Base-by-base conservation (phyloP, 2,113 vertebrate species). In the Origma solitaria region DNA sequence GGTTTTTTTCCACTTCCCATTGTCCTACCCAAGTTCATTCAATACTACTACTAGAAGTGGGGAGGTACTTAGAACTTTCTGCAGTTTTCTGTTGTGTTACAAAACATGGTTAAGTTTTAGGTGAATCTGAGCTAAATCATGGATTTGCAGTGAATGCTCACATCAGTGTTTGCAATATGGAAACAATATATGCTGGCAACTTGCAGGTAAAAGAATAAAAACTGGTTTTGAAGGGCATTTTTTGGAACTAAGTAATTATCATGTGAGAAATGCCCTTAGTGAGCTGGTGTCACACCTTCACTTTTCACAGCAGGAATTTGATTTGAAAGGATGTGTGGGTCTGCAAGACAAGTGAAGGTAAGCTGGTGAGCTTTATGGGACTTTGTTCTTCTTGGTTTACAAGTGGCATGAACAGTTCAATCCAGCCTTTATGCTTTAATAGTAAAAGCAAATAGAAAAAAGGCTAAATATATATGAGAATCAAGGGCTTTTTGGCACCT, bases 381-480 rank as follows among this genome's bases (percentile, higher is more conserved):
- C 11, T 75, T 78, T 72, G 60, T 56, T 92, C 31, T 58, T 82
- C 47, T 69, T 40, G 61, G 71, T 90, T 94, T 93, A 86, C 86
- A 92, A 50, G 68, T 64, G 69, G 49, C n/a, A 87, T 76, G 65
- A 89, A 45, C 17, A 60, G 61, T 84, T 94, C 65, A 79, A 71
- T 90, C 53, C 61, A 76, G 27, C 28, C 73, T 95, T 84, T 71
- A 57, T 68, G 76, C 49, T 89, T 91, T 82, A 76, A 78, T 50
- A 95, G 47, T 64, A 76, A 95, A 91, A 91, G 81, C 77, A 94
- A 95, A 92, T 45, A 91, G 73, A 68, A 64, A 82, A 83, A 68
- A 94, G 18, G 38, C 28, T 92, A 78, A 75, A 91, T 64, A 91
- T 56, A 57, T 44, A 33, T 15, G 72, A 47, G 44, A 94, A 71